A percentile compares a stretch with the other conserved stretches of the same genome.
phyloP scores from a whole-genome alignment of 1,140 invertebrate genomes.

The Drosophila littoralis region DNA sequence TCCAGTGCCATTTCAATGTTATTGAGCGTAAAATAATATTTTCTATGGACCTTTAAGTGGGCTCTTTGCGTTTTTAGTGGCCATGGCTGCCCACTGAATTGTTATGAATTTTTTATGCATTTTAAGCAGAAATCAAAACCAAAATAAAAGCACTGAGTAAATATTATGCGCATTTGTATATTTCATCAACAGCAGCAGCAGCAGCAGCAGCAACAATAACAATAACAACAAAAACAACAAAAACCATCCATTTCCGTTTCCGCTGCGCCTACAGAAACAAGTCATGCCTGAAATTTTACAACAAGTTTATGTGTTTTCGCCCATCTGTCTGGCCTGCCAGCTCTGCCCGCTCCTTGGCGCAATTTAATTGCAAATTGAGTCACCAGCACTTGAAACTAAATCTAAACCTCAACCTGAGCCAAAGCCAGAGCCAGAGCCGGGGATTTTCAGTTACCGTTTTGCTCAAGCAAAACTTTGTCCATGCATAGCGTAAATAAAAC shows the following conservation, averaged over 20 bases:
- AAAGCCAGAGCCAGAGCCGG: background rate
- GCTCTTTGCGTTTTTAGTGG: conserved; percentile 38
- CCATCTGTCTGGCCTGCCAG: background rate
- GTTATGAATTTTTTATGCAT: conserved; percentile 62
- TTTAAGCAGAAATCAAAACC: conserved; percentile 61
- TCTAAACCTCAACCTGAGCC: conserved; percentile 8
- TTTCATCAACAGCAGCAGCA: conserved; percentile 17
- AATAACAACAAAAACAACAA: conserved; percentile 11
- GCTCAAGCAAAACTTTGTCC: conserved; percentile 9
- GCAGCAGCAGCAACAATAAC: background rate
- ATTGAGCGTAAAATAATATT: conserved; percentile 48
- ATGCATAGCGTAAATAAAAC: conserved; percentile 18
- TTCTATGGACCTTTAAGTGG: conserved; percentile 31
- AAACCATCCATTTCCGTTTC: conserved; percentile 76
- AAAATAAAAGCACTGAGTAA: conserved; percentile 30
- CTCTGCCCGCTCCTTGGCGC: background rate
- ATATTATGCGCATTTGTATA: conserved; percentile 34
- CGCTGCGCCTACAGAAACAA: conserved; percentile 58
- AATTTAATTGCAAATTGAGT: conserved; percentile 53
- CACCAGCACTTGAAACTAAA: conserved; percentile 21
- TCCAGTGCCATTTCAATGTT: conserved; percentile 27
- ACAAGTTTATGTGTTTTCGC: conserved; percentile 37
- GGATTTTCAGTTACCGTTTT: background rate
- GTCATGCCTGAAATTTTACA: conserved; percentile 63
- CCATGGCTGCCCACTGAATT: conserved; percentile 37